Base-by-base conservation (phyloP, 2,888 invertebrate species). In the Portevinia maculata region DNA sequence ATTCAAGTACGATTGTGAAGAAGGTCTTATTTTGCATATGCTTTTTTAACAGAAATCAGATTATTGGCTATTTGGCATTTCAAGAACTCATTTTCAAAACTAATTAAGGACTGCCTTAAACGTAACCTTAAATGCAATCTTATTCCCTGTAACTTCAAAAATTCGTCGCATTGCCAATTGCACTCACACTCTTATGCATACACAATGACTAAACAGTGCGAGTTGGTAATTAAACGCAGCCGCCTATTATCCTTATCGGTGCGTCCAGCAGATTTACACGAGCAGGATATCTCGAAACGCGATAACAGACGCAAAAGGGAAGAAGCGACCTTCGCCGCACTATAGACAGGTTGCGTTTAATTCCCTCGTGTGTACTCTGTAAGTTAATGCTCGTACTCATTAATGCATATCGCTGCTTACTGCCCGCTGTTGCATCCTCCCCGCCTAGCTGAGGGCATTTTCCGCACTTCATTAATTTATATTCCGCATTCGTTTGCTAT, bases 391-490 rank as follows among this genome's bases (percentile, higher is more conserved):
- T 83, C 24, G 24, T 44, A 65, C 81, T 83, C 81, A 83, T 78
- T 83, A 83, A 83, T 78, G 78, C 65, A 57, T 60, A 83, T 78
- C 48, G 60, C 24, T 55, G 24, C 13, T n/a, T 30, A 13, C 15
- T 19, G 8, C 9, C 6, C 5, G n/a, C 28, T 24, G 13, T 0
- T 46, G 21, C 8, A 19, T 64, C 64, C 44, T 48, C 32, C 46
- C 37, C n/a, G 28, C 53, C 9, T 17, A 15, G 55, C 75, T 57
- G 15, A 74, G 79, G 84, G 79, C 48, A 84, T 57, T 83, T 83
- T 83, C 84, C 64, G 44, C 79, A 79, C 84, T 79, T 84, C 84
- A 84, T 84, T 84, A 69, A 79, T 84, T 84, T 84, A 84, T 84
- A 84, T 84, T 79, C 84, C 84, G 73, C 79, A 84, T 84, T 84